Base-by-base conservation (phyloP, 37 sponge, comb jelly and placozoan species). In the Diacarnus erythraeanus region DNA sequence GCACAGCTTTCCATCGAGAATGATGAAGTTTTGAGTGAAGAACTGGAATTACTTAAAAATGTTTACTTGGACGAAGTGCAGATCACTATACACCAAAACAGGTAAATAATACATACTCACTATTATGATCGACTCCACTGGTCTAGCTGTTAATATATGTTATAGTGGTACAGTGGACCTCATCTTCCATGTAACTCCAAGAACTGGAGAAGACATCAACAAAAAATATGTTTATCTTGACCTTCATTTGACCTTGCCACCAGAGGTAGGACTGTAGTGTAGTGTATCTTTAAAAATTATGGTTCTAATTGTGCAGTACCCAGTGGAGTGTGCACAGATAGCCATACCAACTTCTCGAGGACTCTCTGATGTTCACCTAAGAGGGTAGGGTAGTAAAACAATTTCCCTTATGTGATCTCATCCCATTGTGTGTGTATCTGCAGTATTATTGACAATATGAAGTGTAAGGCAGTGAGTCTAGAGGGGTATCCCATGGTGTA, bases 211-310 rank as follows among this genome's bases (percentile, higher is more conserved):
- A 17, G 78, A 81, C 15, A 71, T 81, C 67, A 75, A 82, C 29
- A 70, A 79, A 25, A 87, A 86, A 71, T 86, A 76, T 64, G 87
- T 91, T 54, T 86, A 79, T 43, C 54, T 86, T 26, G 91, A 86
- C 57, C 77, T 91, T 31, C 27, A 34, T 37, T 10, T 71, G 22
- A 10, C 42, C 12, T 47, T 47, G 12, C 51, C 51, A 47, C 51
- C 30, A 9, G 64, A 63, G 64, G 64, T 63, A 63, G n/a, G 15
- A 56, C 57, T 21, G 57, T 56, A 56, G 57, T 63, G 51, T 12
- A 12, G 51, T 15, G 51, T 15, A 47, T 47, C 51, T 47, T 47
- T n/a, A n/a, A n/a, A n/a, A n/a, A n/a, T 1, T 71, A 20, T 69
- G 30, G 22, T 27, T 44, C 41, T 37, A 27, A 37, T 1, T 23